Evolutionary conservation across 2,113 vertebrate genomes (phyloP), one percentile per base, ranked within the genome.

Genomic region (Dermatemys mawii): DNA sequence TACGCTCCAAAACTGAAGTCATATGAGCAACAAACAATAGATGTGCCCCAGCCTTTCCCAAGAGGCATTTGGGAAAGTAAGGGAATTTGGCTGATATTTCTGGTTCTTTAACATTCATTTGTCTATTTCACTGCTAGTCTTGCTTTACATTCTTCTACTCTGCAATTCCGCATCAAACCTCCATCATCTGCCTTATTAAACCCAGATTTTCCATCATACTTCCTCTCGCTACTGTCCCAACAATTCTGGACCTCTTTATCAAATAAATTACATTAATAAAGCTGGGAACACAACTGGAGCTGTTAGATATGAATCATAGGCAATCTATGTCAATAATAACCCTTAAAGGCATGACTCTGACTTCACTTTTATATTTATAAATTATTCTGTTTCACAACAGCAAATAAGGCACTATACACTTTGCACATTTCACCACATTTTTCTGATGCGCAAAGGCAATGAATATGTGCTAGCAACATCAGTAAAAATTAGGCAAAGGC

Each of bases 221-320:
- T 93, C 93, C 22, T 81, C 87, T 55, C 76, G 12, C 11, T 44
- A 26, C 21, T 60, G 70, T 1, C 24, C 49, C 55, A 55, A 46
- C n/a, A 90, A 51, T 81, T 48, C 83, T 80, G 85, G 73, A 55
- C 46, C 41, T 76, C 79, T 88, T 85, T 90, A 91, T 85, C 89
- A 83, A 94, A 96, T 83, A 95, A 78, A 91, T 87, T 79, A 50
- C 41, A 87, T 90, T 86, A 94, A 86, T 90, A 93, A 96, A 89
- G 51, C 63, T 87, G 87, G 93, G 92, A 92, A 84, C 63, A 70
- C 63, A 70, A 38, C 12, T 70, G n/a, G 19, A 70, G 63, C n/a
- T 70, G n/a, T 57, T 35, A 51, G 90, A 81, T 76, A 51, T 35
- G 49, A 93, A 27, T 83, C 88, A 94, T 90, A 60, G 26, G 27